Base-by-base conservation (phyloP, 2,888 invertebrate species). In the Melinaea marsaeus region DNA sequence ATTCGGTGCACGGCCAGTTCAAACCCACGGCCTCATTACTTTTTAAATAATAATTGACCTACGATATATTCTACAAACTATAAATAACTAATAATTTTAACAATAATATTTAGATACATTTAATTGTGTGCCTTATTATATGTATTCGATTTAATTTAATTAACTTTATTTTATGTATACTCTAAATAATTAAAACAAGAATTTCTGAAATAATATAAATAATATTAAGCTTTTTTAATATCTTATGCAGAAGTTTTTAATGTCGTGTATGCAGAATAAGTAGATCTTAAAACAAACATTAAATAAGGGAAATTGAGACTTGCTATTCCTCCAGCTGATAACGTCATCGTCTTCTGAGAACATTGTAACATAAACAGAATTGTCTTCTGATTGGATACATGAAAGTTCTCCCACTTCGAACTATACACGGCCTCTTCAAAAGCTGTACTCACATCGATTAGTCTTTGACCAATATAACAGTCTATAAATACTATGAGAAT, bases 251-350 rank as follows among this genome's bases (percentile, higher is more conserved):
- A 77, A 4, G 82, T 75, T 13, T 79, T 74, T n/a, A 85, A 69
- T 33, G 84, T 77, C 1, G 81, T 81, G 45, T 83, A 85, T 2
- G 80, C 75, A 0, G 85, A 84, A 62, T 84, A 85, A 32, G 82
- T 75, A 0, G 76, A 75, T 42, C 71, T 81, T 1, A 75, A 67
- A 0, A 85, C 74, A 0, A 75, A 70, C 79, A 83, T 80, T 3
- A 86, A 65, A 3, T 77, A 78, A 2, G 66, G 70, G 46, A 79
- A 83, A 54, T 72, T 78, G 34, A 85, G 69, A 13, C 68, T 71
- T 0, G 77, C 71, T 0, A 85, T 67, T 0, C 83, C 81, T 0
- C 84, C 86, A 2, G 84, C 84, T 0, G 84, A 78, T 34, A 85
- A 46, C 1, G 67, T 71, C 71, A 84, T 59, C 0, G 77, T 79